Percentiles rank a stretch among this genome's conserved stretches.
phyloP scores from a whole-genome alignment of 2,888 invertebrate species.

The Stegophylla sp. region DNA sequence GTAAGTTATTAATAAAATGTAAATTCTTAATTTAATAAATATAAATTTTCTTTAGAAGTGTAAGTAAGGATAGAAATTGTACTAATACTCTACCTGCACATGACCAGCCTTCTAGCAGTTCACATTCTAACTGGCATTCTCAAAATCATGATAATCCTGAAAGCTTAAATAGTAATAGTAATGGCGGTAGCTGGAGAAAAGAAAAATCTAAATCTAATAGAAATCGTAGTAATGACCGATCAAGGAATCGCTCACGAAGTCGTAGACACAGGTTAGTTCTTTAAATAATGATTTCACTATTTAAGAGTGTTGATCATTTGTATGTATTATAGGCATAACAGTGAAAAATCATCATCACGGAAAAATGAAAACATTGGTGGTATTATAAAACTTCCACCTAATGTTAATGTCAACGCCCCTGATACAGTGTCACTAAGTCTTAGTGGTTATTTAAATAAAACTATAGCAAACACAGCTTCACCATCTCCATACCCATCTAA shows the following conservation, averaged over 20 bases:
- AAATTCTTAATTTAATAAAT: not conserved
- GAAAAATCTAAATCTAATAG: slow-evolving; percentile 39
- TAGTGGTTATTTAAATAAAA: slow-evolving; percentile 48
- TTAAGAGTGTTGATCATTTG: not conserved
- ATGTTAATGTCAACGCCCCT: slow-evolving; percentile 57
- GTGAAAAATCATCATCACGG: slow-evolving; percentile 36
- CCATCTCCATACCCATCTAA: slow-evolving; percentile 65
- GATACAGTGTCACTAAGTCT: slow-evolving; percentile 56
- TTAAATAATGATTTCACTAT: not conserved
- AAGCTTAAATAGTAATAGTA: slow-evolving; percentile 41
- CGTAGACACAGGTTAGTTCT: slow-evolving; percentile 35
- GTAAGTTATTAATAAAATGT: slow-evolving; percentile 4
- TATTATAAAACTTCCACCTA: slow-evolving; percentile 61
- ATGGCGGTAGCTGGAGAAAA: slow-evolving; percentile 40
- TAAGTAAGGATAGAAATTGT: slow-evolving; percentile 50
- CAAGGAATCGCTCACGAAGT: slow-evolving; percentile 23
- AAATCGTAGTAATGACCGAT: slow-evolving; percentile 35
- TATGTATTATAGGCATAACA: slow-evolving; percentile 28
- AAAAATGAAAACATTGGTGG: slow-evolving; percentile 64
- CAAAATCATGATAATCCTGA: slow-evolving; percentile 48
- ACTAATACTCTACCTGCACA: slow-evolving; percentile 18
- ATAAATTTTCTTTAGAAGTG: slow-evolving; percentile 12
- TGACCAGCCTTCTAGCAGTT: slow-evolving; percentile 24
- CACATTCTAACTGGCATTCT: slow-evolving; percentile 47
- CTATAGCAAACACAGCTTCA: not conserved